These are phyloP conservation scores for Aphyosemion australe DNA, from an alignment of 2,113 vertebrate species.

Conservation along the genomic window DNA sequence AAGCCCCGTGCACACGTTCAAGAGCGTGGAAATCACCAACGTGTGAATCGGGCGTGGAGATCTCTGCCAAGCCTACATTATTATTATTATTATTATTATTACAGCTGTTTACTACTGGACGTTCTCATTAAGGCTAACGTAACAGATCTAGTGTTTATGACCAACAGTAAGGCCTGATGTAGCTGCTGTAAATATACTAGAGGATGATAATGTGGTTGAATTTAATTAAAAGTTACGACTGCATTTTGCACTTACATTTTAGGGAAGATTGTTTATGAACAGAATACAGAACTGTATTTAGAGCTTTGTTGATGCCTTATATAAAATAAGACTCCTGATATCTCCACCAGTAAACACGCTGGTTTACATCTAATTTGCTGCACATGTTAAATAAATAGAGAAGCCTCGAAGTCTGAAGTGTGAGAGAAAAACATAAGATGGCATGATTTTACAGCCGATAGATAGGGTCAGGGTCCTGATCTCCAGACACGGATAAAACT, in stretches of 20 bases:
- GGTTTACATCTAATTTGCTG: constrained; percentile 5
- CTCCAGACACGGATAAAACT: too few species aligned
- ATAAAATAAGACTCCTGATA: constrained; percentile 2
- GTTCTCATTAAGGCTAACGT: neutral
- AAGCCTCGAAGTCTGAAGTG: too few species aligned
- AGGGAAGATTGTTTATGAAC: too few species aligned
- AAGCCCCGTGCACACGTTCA: constrained; percentile 79
- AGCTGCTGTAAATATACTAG: neutral
- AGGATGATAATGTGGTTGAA: neutral
- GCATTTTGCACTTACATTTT: too few species aligned
- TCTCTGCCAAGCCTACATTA: constrained; percentile 41
- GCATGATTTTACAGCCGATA: too few species aligned
- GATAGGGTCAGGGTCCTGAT: too few species aligned
- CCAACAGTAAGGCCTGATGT: constrained; percentile 3
- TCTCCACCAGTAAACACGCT: neutral
- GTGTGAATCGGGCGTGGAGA: constrained; percentile 53
- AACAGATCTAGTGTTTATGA: neutral
- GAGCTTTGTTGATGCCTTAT: constrained; percentile 50
- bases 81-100: constrained; percentile 11
- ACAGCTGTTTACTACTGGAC: constrained; percentile 37
- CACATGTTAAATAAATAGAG: too few species aligned
- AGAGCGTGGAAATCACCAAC: constrained; percentile 72
- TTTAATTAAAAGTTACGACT: neutral
- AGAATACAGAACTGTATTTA: too few species aligned
- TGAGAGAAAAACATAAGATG: too few species aligned